Percentiles rank a stretch among this genome's conserved stretches.
Evolutionary conservation across 2,797 vertebrate species (phyloP).

Genomic region (Pristis pectinata): DNA sequence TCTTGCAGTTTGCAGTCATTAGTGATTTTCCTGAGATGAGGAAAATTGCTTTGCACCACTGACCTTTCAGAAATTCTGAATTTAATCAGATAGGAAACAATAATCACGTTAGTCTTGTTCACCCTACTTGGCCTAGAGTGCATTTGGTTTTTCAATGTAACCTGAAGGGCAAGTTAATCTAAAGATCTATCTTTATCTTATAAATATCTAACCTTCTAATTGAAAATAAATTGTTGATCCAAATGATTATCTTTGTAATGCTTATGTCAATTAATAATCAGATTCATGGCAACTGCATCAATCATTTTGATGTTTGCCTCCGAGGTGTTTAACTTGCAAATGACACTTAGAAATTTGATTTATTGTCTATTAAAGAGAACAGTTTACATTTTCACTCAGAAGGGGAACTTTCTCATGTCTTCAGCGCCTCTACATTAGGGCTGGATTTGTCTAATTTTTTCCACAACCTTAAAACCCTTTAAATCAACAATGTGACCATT

Average conservation of each 20-base stretch:
- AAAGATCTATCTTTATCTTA: neutral
- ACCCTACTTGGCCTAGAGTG: neutral
- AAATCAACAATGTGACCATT: neutral
- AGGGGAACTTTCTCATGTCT: neutral
- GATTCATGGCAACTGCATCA: constrained; percentile 4
- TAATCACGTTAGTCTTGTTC: neutral
- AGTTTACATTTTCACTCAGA: neutral
- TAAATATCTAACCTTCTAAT: neutral
- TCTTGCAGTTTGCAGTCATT: neutral
- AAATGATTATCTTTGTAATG: constrained; percentile 23
- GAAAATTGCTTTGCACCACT: constrained; percentile 20
- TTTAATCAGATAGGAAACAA: neutral
- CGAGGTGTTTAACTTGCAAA: neutral
- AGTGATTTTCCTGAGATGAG: neutral
- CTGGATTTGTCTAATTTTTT: neutral
- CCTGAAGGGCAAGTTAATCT: neutral
- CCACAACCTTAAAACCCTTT: neutral
- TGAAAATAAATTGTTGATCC: constrained; percentile 14
- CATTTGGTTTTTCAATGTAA: neutral
- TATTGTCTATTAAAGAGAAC: neutral
- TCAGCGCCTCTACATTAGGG: neutral
- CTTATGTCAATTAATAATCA: constrained; percentile 1
- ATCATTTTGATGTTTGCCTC: neutral
- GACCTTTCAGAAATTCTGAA: constrained; percentile 8
- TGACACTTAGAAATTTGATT: constrained; percentile 1